phyloP scores from a whole-genome alignment of 2,888 invertebrate genomes.

The Drosophila tripunctata region DNA sequence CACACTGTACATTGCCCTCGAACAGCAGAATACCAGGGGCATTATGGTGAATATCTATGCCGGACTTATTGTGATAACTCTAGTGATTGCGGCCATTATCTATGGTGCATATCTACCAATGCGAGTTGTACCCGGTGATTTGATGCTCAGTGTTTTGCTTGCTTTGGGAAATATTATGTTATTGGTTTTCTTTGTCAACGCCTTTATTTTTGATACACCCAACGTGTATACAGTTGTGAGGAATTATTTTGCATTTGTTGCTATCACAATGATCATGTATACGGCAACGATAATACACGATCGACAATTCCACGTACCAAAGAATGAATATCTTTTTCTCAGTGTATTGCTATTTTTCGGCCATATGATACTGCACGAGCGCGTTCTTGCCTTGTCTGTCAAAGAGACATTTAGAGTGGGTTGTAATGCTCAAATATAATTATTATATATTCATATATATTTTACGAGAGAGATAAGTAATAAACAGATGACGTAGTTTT shows the following conservation, averaged over 20 bases:
- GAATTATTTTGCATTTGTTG: slow-evolving; percentile 57
- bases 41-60: slow-evolving; percentile 53
- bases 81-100: slow-evolving; percentile 47
- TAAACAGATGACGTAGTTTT: neutral
- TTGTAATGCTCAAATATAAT: slow-evolving; percentile 3
- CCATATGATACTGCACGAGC: slow-evolving; percentile 63
- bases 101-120: slow-evolving; percentile 71
- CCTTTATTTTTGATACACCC: slow-evolving; percentile 1
- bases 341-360: slow-evolving; percentile 58
- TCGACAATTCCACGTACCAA: slow-evolving; percentile 62
- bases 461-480: slow-evolving; percentile 1
- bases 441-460: neutral
- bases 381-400: slow-evolving; percentile 39
- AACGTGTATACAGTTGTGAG: slow-evolving; percentile 27
- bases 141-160: slow-evolving; percentile 58
- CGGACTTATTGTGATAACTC: slow-evolving; percentile 42
- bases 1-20: slow-evolving; percentile 59
- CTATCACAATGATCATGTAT: slow-evolving; percentile 59
- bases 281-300: slow-evolving; percentile 69
- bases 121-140: slow-evolving; percentile 61
- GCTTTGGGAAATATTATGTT: slow-evolving; percentile 55
- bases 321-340: slow-evolving; percentile 58
- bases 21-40: slow-evolving; percentile 45
- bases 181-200: slow-evolving; percentile 52
- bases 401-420: neutral